Percentiles rank a stretch among this genome's conserved stretches.
Conservation (phyloP, 2,888 invertebrate genomes). For the Xiphydria camelus region DNA sequence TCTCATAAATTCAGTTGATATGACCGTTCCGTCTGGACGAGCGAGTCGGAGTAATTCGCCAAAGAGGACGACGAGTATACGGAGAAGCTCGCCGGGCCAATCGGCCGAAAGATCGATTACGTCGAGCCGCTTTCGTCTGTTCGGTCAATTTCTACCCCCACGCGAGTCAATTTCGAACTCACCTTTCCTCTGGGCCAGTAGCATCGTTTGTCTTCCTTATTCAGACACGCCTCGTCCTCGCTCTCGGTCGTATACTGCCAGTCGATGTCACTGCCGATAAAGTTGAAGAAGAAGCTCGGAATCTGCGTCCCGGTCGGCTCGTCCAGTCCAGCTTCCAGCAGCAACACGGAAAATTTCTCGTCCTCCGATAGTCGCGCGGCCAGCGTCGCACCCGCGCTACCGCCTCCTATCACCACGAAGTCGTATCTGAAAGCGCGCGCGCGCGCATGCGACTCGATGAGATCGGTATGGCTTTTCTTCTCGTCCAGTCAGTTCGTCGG, state of each 20-base stretch:
- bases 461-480: too few relatives aligned
- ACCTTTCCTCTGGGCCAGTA: slow-evolving; percentile 88
- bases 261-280: slow-evolving; percentile 83
- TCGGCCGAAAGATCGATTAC: too few relatives aligned
- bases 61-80: too few relatives aligned
- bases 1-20: too few relatives aligned
- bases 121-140: too few relatives aligned
- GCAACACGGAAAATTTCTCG: slow-evolving; percentile 71
- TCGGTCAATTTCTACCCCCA: too few relatives aligned
- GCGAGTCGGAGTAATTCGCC: too few relatives aligned
- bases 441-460: too few relatives aligned
- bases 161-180: too few relatives aligned
- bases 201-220: slow-evolving; percentile 71
- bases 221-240: slow-evolving; percentile 76
- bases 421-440: slow-evolving; percentile 69
- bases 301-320: slow-evolving; percentile 88
- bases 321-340: slow-evolving; percentile 80
- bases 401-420: slow-evolving; percentile 76
- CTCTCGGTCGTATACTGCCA: slow-evolving; percentile 88
- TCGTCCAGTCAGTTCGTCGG: too few relatives aligned
- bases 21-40: too few relatives aligned
- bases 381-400: slow-evolving; percentile 73
- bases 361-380: slow-evolving; percentile 75
- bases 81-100: too few relatives aligned
- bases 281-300: slow-evolving; percentile 88